Base-by-base conservation (phyloP, 2,888 invertebrate species). In the Lepidonotus clava region DNA sequence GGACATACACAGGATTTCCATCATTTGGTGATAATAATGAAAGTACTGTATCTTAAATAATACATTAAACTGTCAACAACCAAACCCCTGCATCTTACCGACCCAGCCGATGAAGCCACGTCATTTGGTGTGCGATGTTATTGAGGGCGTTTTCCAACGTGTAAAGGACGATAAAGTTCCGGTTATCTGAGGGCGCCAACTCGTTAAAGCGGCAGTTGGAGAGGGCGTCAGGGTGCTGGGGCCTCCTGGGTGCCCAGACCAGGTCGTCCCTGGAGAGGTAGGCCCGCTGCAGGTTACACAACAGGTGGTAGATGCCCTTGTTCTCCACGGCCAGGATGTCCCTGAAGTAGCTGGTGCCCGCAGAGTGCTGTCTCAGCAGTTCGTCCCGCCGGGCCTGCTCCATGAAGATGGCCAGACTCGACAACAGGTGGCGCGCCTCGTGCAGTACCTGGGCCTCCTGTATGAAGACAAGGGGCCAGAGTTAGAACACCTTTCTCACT, bases 121-220 rank as follows among this genome's bases (percentile, higher is more conserved):
- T 40, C 11, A 84, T 24, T 90, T 88, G 87, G 28, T 38, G 77
- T 24, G 84, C 53, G 41, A 88, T 67, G 36, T 86, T 84, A 51
- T 86, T 66, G 11, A 89, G 85, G 18, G 86, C 84, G 32, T 84
- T 86, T 40, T 88, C 89, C 51, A 89, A 88, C 0, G 87, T 85
- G 77, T 86, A 86, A 67, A 89, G 86, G n/a, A 88, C 86, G 83
- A 89, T 88, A 84, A 84, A 89, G 87, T 89, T 89, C 1, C 89
- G 86, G 86, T 89, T 89, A 71, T 89, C 88, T 6, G 83, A 87
- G 11, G 86, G 86, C 2, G 89, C 89, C 51, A 86, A 66, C 32
- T 80, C 80, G 8, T 28, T 24, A 80, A 80, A 80, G 0, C 41
- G 1, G 46, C 80, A 80, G 32, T 61, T 28, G 24, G 32, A 24